Evolutionary conservation across 1,140 invertebrate species (phyloP).

Genomic region (Papilio helenus): DNA sequence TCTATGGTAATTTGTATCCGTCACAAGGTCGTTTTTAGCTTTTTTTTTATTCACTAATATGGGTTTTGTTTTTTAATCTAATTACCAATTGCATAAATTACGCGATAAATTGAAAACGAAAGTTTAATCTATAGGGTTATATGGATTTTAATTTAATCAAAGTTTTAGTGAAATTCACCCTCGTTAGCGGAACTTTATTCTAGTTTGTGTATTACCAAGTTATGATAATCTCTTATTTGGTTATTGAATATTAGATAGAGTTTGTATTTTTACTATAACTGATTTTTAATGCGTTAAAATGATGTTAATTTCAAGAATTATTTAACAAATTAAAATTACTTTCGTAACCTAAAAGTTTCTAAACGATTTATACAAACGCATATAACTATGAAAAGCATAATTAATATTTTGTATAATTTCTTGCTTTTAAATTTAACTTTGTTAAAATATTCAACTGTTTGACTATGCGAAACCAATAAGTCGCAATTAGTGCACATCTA

Average conservation of each 20-base stretch:
- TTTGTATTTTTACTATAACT: neutral
- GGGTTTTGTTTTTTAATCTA: neutral
- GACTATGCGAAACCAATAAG: neutral
- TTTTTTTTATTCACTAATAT: too few relatives aligned
- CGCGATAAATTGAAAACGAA: neutral
- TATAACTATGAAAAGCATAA: neutral
- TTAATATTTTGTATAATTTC: neutral
- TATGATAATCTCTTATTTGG: neutral
- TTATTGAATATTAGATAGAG: neutral
- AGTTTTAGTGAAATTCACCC: constrained; percentile 7
- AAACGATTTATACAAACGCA: too few relatives aligned
- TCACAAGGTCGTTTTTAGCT: too few relatives aligned
- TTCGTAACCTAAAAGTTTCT: too few relatives aligned
- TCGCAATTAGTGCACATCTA: neutral
- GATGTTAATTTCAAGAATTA: too few relatives aligned
- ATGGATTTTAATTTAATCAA: constrained; percentile 3
- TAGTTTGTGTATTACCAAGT: constrained; percentile 4
- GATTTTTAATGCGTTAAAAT: neutral
- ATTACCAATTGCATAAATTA: neutral
- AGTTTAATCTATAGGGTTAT: neutral
- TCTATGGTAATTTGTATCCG: too few relatives aligned
- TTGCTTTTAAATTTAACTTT: neutral
- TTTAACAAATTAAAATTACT: neutral
- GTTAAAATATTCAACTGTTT: neutral
- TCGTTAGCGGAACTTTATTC: neutral